A percentile compares a stretch with the other conserved stretches of the same genome.
Evolutionary conservation across 2,113 vertebrate species (phyloP).

Genomic region (Poecilia latipinna): DNA sequence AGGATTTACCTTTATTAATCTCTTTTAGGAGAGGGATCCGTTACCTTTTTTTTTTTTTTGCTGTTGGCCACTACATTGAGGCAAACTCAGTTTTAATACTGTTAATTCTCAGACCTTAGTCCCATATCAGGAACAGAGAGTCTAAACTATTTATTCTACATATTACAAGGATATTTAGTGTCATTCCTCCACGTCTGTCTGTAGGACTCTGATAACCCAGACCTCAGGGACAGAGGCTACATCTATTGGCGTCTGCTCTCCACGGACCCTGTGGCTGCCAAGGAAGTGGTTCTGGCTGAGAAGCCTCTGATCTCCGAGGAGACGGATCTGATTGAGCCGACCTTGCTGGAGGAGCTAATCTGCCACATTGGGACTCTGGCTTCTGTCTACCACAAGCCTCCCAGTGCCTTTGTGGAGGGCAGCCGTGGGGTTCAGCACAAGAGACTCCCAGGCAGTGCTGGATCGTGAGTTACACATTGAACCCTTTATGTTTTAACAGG

Average conservation of each 20-base stretch:
- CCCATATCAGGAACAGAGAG: background rate
- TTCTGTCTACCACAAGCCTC: constrained; percentile 98
- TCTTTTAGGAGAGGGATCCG: background rate
- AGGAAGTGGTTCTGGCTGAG: constrained; percentile 97
- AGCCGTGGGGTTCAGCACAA: constrained; percentile 93
- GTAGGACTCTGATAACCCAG: constrained; percentile 97
- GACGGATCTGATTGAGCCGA: constrained; percentile 97
- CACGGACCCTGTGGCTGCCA: constrained; percentile 95
- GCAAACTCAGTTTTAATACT: constrained; percentile 11
- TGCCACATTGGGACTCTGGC: constrained; percentile 97
- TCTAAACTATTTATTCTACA: constrained; percentile 42
- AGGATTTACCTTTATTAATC: too few species aligned
- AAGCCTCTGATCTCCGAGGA: constrained; percentile 98
- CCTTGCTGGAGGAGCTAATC: constrained; percentile 95
- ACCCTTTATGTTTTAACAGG: background rate
- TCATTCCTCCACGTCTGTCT: constrained; percentile 15
- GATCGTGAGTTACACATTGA: constrained; percentile 87
- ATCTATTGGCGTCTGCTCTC: constrained; percentile 99
- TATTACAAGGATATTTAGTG: constrained; percentile 22
- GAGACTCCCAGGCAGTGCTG: constrained; percentile 87
- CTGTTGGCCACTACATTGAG: background rate
- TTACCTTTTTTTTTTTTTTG: background rate
- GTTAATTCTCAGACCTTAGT: constrained; percentile 14
- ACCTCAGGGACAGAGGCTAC: constrained; percentile 95
- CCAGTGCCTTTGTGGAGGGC: constrained; percentile 96